Evolutionary conservation across 2,888 invertebrate genomes (phyloP).

Genomic region (Brassicogethes aeneus): DNA sequence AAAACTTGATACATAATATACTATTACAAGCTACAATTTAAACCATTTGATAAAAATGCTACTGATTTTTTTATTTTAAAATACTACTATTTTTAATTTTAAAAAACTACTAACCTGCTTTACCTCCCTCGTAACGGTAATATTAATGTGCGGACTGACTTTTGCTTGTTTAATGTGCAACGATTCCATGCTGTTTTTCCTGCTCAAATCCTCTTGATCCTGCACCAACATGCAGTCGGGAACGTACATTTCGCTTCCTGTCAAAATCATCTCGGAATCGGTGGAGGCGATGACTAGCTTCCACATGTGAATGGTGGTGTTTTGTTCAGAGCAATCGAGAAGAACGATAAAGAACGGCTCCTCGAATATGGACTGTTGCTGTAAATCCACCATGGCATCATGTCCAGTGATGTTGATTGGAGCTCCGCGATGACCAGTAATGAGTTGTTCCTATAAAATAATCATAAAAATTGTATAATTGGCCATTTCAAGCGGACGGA

Average conservation of each 20-base stretch:
- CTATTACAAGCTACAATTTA: no score
- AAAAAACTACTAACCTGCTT: slow-evolving; percentile 59
- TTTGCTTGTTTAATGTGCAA: slow-evolving; percentile 41
- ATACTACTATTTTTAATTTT: no score
- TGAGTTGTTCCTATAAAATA: slow-evolving; percentile 1
- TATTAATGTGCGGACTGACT: slow-evolving; percentile 64
- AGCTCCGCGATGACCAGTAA: slow-evolving; percentile 24
- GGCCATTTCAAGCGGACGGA: no score
- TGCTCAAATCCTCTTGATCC: slow-evolving; percentile 61
- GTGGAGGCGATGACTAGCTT: slow-evolving; percentile 78
- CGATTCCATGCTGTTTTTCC: slow-evolving; percentile 39
- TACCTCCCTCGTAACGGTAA: slow-evolving; percentile 87
- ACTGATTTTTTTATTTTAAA: no score
- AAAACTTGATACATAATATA: no score
- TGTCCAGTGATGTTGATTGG: slow-evolving; percentile 45
- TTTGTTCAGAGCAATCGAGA: slow-evolving; percentile 74
- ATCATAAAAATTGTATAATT: no score
- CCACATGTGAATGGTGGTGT: slow-evolving; percentile 94
- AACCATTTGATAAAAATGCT: no score
- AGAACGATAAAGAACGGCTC: slow-evolving; percentile 95
- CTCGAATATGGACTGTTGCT: slow-evolving; percentile 77
- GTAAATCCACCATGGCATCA: slow-evolving; percentile 84
- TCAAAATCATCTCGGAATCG: slow-evolving; percentile 34
- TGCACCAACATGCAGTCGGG: slow-evolving; percentile 79
- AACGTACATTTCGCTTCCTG: slow-evolving; percentile 81